These are phyloP conservation scores for Polypterus bichir DNA, from an alignment of 2,113 vertebrate species.

Conservation along the genomic window DNA sequence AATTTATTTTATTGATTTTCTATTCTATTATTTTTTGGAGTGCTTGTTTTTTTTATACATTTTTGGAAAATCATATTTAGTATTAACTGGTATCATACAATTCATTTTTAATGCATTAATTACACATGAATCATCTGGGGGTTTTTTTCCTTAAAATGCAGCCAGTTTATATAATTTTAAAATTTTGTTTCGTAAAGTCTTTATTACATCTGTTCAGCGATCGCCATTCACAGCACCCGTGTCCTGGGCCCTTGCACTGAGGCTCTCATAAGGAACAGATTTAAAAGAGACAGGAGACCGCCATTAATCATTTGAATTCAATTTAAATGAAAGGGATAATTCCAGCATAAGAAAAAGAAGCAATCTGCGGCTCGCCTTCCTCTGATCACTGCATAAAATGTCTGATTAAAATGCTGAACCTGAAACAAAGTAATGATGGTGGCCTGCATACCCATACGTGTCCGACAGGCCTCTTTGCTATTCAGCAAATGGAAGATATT, in stretches of 20 bases:
- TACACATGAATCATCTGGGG: too few relatives aligned
- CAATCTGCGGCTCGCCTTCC: constrained; percentile 21
- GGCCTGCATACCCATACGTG: constrained; percentile 51
- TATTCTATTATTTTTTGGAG: too few relatives aligned
- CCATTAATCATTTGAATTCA: constrained; percentile 36
- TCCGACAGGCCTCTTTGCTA: constrained; percentile 64
- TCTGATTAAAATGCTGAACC: constrained; percentile 56
- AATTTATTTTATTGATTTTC: too few relatives aligned
- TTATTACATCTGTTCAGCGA: too few relatives aligned
- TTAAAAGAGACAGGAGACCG: constrained; percentile 12
- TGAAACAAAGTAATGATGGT: constrained; percentile 64
- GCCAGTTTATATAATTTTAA: too few relatives aligned
- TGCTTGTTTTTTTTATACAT: too few relatives aligned
- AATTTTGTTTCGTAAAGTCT: too few relatives aligned
- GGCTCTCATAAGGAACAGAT: constrained; percentile 13
- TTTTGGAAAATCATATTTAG: too few relatives aligned
- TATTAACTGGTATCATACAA: too few relatives aligned
- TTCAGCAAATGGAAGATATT: constrained; percentile 70
- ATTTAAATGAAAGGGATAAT: constrained; percentile 36
- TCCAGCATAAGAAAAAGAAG: constrained; percentile 17
- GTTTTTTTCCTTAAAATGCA: too few relatives aligned
- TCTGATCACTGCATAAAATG: constrained; percentile 50
- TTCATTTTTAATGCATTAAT: too few relatives aligned
- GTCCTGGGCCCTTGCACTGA: neutral
- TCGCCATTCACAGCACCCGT: too few relatives aligned